Conservation (phyloP, 2,888 invertebrate genomes). For the Drosophila formosana region DNA sequence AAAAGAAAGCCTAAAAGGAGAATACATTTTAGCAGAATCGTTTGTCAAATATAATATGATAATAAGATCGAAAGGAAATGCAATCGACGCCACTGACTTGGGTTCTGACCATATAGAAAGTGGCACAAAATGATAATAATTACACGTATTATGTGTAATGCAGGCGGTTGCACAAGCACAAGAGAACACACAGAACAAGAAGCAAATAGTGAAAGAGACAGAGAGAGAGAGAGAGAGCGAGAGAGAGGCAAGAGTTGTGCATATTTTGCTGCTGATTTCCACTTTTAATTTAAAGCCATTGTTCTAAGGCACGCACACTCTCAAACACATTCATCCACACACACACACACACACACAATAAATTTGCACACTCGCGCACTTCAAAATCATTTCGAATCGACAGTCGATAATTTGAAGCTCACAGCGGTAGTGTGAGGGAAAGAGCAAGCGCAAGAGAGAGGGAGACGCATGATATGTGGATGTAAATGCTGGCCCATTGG, state of each 20-base stretch:
- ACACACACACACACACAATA: conserved; percentile 9
- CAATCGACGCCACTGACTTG: conserved; percentile 41
- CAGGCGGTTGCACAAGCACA: conserved; percentile 44
- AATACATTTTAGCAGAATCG: too few species aligned
- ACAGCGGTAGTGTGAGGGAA: background rate
- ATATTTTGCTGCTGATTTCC: conserved; percentile 68
- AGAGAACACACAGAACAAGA: background rate
- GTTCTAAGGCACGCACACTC: conserved; percentile 67
- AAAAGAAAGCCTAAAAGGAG: too few species aligned
- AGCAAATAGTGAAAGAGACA: background rate
- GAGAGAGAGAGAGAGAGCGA: background rate
- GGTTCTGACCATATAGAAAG: conserved; percentile 44
- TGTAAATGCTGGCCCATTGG: conserved; percentile 60
- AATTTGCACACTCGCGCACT: conserved; percentile 8
- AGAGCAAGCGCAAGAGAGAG: background rate
- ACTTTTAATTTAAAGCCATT: conserved; percentile 77
- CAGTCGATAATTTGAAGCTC: conserved; percentile 48
- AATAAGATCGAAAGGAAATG: background rate
- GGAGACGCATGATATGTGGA: conserved; percentile 25
- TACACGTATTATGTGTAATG: conserved; percentile 76
- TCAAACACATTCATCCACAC: conserved; percentile 9
- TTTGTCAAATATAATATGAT: background rate
- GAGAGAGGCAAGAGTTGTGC: conserved; percentile 27
- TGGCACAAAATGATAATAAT: conserved; percentile 78
- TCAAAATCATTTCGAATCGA: conserved; percentile 45